Conservation (phyloP, 2,113 vertebrate species). For the Anguilla rostrata region DNA sequence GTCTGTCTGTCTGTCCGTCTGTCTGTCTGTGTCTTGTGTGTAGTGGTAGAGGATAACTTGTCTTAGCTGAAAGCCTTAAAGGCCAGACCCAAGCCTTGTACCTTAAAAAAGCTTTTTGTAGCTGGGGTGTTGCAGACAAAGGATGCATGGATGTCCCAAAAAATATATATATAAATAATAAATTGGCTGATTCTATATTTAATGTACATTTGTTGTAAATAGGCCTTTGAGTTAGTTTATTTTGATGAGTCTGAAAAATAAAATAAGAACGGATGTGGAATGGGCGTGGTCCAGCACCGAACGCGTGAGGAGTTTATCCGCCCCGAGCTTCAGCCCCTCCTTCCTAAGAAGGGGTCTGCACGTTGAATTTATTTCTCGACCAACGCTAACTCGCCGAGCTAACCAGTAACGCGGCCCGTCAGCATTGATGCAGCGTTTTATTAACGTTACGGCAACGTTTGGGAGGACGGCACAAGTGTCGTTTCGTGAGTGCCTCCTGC, state of each 20-base stretch:
- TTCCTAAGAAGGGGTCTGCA: not conserved
- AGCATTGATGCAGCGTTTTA: not conserved
- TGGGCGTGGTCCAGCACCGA: slow-evolving; percentile 29
- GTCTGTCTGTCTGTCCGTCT: not conserved
- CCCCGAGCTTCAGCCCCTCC: not conserved
- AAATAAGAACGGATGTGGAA: slow-evolving; percentile 29
- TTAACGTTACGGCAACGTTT: not conserved
- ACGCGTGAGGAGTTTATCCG: slow-evolving; percentile 14
- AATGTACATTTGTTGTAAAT: slow-evolving; percentile 75
- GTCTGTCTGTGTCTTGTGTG: not conserved
- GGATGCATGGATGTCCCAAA: not conserved
- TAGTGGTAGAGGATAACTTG: not conserved
- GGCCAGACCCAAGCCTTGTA: not conserved
- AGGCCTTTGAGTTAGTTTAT: slow-evolving; percentile 43
- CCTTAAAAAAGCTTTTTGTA: not conserved
- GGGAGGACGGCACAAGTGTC: not conserved
- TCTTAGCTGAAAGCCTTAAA: slow-evolving; percentile 5
- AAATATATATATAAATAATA: not conserved
- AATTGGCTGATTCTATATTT: slow-evolving; percentile 54
- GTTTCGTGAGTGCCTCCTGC: not conserved
- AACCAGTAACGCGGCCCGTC: not conserved
- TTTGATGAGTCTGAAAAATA: slow-evolving; percentile 40
- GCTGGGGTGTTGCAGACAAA: not conserved
- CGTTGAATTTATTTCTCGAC: not conserved
- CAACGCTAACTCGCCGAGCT: too few species aligned